Conservation (phyloP, 2,113 vertebrate genomes). For the Aplodontia rufa region DNA sequence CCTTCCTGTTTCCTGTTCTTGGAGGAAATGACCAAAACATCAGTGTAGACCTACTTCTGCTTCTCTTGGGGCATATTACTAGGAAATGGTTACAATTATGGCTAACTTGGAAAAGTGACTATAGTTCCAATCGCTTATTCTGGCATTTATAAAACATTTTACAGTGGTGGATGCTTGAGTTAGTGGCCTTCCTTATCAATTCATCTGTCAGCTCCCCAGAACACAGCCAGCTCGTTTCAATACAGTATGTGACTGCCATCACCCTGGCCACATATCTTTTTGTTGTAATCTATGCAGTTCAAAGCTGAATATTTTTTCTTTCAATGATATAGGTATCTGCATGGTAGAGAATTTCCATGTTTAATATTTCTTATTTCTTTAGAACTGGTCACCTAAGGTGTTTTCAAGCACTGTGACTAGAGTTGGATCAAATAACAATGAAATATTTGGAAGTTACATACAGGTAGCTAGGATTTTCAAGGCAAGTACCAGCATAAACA, state of each 20-base stretch:
- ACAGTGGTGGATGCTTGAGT: not conserved
- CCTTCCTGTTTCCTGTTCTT: not conserved
- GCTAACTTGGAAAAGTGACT: not conserved
- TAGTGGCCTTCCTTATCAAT: not conserved
- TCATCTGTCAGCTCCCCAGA: not conserved
- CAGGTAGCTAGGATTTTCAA: not conserved
- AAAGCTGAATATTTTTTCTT: slow-evolving; percentile 40
- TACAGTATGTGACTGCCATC: not conserved
- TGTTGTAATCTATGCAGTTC: slow-evolving; percentile 30
- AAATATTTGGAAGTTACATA: not conserved
- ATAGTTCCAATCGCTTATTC: not conserved
- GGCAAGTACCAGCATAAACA: not conserved
- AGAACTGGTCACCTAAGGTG: not conserved
- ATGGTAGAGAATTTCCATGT: not conserved
- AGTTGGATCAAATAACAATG: not conserved
- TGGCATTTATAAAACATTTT: not conserved
- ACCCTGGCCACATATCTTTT: slow-evolving; percentile 53
- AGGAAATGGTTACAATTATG: not conserved
- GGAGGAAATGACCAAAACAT: not conserved
- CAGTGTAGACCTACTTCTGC: not conserved
- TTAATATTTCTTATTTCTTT: not conserved
- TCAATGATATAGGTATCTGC: not conserved
- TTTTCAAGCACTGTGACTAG: not conserved
- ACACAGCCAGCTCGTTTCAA: not conserved
- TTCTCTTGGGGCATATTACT: slow-evolving; percentile 27